Evolutionary conservation across 2,888 invertebrate genomes (phyloP), one percentile per base, ranked within the genome.

Genomic region (Drosophila aldrichi): DNA sequence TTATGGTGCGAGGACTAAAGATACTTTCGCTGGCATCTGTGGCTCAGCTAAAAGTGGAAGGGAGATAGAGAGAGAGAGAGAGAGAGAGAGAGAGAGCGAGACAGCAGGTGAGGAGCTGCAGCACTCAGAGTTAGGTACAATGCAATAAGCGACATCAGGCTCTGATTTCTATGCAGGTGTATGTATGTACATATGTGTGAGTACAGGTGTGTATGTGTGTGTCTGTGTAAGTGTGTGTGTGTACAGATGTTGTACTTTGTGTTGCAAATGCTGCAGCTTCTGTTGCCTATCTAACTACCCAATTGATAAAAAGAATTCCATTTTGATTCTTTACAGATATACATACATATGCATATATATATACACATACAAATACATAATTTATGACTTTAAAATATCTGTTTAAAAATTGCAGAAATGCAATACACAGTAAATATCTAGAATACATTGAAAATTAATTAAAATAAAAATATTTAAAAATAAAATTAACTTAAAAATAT

Each of bases 141-240:
- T 70, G 60, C 63, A 54, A 74, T 70, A 70, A 63, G 70, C 70
- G 70, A 57, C 62, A 63, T 25, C 52, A 9, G 57, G 16, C 16
- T 36, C 20, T 34, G 32, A 20, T 43, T 40, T 46, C 25, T 2
- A 25, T 14, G 16, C 25, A n/a, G 25, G n/a, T 52, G n/a, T 0
- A n/a, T 22, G 25, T 63, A 12, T 52, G n/a, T 0, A n/a, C 18
- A 20, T 63, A 10, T 18, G 36, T 46, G 54, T 12, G 16, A 0
- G 29, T 5, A 16, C 9, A 29, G 8, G 7, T 32, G 32, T 32
- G 1, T 8, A 29, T 32, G 32, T 43, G 34, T 20, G 12, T 20
- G 34, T 18, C 38, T 54, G 16, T 55, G 34, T 56, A 46, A 3
- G 9, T 22, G 29, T 29, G 4, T 41, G 20, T 22, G 16, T 10